phyloP scores from a whole-genome alignment of 2,888 invertebrate species.

The Philhelius pedissequus region DNA sequence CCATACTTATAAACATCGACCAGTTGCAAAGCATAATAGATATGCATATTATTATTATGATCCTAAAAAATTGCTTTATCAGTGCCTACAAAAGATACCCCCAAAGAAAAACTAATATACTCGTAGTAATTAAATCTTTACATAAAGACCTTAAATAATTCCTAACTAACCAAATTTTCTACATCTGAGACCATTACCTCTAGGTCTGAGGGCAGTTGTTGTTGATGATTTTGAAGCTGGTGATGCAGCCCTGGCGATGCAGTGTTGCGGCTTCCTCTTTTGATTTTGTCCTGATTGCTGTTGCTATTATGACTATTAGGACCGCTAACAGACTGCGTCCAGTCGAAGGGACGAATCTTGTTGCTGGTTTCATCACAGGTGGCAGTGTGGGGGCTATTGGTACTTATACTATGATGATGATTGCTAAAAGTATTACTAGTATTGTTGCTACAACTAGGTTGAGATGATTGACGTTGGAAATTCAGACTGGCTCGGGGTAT shows the following conservation, averaged over 20 bases:
- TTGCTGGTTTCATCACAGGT: constrained; percentile 69
- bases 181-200: constrained; percentile 78
- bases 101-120: constrained; percentile 17
- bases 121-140: constrained; percentile 8
- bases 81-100: constrained; percentile 10
- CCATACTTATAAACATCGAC: constrained; percentile 4
- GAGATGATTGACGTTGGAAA: constrained; percentile 69
- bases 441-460: constrained; percentile 62
- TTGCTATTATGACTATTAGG: constrained; percentile 55
- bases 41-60: background rate
- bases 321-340: constrained; percentile 60
- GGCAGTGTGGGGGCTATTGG: constrained; percentile 71
- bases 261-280: constrained; percentile 70
- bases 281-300: constrained; percentile 53
- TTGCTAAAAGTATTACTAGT: constrained; percentile 67
- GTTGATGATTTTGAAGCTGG: constrained; percentile 48
- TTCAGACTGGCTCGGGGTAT: constrained; percentile 78
- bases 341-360: constrained; percentile 53
- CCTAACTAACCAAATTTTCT: constrained; percentile 79
- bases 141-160: constrained; percentile 28
- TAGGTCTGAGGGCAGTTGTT: constrained; percentile 76
- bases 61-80: constrained; percentile 23
- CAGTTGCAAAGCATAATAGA: constrained; percentile 10
- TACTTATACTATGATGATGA: constrained; percentile 67
- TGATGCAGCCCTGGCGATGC: constrained; percentile 55